Evolutionary conservation across 2,797 vertebrate genomes (phyloP).

Genomic region (Gastrophryne carolinensis): DNA sequence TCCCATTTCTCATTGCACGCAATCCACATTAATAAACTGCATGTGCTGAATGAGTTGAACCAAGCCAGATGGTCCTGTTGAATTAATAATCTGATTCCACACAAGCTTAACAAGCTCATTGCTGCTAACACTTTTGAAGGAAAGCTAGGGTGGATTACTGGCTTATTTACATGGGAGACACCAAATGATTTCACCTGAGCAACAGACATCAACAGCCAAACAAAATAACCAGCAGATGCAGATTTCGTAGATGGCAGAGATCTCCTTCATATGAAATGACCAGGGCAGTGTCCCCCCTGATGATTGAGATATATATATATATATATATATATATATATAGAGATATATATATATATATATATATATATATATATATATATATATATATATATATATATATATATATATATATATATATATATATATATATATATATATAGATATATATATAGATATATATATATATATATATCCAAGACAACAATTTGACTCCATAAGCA

Average conservation of each 20-base stretch:
- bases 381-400: no score
- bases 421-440: no score
- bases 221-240: background rate
- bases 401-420: no score
- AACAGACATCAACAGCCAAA: background rate
- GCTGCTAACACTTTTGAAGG: background rate
- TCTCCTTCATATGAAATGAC: background rate
- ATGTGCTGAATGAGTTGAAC: conserved; percentile 5
- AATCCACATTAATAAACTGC: conserved; percentile 28
- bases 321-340: no score
- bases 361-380: no score
- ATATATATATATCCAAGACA: no score
- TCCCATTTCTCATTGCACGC: conserved; percentile 2
- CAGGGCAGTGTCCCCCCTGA: no score
- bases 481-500: no score
- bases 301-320: no score
- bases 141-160: background rate
- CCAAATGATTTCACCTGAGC: background rate
- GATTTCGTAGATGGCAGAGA: background rate
- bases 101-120: background rate
- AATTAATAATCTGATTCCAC: conserved; percentile 16
- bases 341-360: no score
- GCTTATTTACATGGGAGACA: background rate
- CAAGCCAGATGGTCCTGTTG: conserved; percentile 25
- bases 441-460: no score